phyloP scores from a whole-genome alignment of 2,888 invertebrate genomes.

The Morinoia aosen region DNA sequence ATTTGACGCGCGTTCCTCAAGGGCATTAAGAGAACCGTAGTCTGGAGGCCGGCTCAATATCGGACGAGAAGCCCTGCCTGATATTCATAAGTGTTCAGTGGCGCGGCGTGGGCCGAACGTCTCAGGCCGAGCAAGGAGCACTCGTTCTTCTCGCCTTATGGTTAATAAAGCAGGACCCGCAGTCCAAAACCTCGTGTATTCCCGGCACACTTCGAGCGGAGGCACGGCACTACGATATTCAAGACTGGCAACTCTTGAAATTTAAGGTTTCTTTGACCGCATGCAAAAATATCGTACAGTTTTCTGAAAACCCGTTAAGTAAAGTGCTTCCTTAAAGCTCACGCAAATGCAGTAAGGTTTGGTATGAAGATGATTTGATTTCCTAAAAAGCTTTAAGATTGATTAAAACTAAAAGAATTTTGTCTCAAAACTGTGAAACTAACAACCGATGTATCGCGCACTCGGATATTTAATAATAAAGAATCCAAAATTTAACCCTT shows the following conservation, averaged over 20 bases:
- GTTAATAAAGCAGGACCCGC: background rate
- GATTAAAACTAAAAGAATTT: background rate
- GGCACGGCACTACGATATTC: background rate
- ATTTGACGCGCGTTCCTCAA: background rate
- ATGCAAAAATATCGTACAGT: background rate
- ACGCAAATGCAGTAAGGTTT: background rate
- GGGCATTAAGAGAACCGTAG: background rate
- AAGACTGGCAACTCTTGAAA: background rate
- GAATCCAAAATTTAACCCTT: background rate
- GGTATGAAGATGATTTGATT: background rate
- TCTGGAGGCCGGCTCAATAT: background rate
- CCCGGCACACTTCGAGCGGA: background rate
- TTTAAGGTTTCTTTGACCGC: background rate
- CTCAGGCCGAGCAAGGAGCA: background rate
- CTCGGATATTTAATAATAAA: background rate
- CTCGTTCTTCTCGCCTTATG: conserved; percentile 10
- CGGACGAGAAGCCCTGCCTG: background rate
- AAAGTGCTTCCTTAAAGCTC: background rate
- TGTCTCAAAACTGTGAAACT: background rate
- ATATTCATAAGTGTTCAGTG: background rate
- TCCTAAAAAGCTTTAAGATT: background rate
- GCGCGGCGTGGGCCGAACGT: background rate
- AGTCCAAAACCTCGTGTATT: background rate
- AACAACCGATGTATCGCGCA: background rate
- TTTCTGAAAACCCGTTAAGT: background rate